Base-by-base conservation (phyloP, 2,797 vertebrate genomes). In the Propithecus perrieri region DNA sequence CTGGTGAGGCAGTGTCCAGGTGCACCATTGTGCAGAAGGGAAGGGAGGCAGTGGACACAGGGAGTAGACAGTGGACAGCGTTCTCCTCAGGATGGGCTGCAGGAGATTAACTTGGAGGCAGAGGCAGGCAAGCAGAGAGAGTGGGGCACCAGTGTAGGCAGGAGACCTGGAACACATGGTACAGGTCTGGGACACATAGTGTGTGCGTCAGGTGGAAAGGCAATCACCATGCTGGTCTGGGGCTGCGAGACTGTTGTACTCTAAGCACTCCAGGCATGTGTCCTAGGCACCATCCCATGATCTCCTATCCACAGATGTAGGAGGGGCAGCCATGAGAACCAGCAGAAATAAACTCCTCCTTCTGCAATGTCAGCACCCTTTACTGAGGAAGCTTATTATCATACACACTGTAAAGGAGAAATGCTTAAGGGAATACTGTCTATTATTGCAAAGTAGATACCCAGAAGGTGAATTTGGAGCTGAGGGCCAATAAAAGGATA, bases 1-100 rank as follows among this genome's bases (percentile, higher is more conserved):
- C 26, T 24, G 10, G 18, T 41, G 35, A 75, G 20, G 2, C 4
- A 12, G 14, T n/a, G 41, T 46, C 35, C 15, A 55, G 57, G 38
- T 17, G 5, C 2, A 18, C 20, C 5, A 2, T 2, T 59, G 24
- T 28, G 41, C 48, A 53, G 63, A 43, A 1, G 24, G 38, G 8
- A 33, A 48, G 9, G 35, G 17, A 26, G 5, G 1, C 24, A 12
- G 7, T 5, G 17, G 22, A 30, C 53, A 43, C 0, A 0, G 26
- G 4, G 15, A 20, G 9, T 72, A 17, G 57, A 13, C 33, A 65
- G 46, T 2, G 5, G 11, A 10, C 9, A 78, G 14, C 30, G 12
- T 33, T 74, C 20, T 53, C 20, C 84, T 69, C 14, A 20, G 18
- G 26, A 50, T 2, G 28, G 79, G 8, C 20, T 43, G 5, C 3